Base-by-base conservation (phyloP, 2,113 vertebrate species). In the Hipposideros armiger region DNA sequence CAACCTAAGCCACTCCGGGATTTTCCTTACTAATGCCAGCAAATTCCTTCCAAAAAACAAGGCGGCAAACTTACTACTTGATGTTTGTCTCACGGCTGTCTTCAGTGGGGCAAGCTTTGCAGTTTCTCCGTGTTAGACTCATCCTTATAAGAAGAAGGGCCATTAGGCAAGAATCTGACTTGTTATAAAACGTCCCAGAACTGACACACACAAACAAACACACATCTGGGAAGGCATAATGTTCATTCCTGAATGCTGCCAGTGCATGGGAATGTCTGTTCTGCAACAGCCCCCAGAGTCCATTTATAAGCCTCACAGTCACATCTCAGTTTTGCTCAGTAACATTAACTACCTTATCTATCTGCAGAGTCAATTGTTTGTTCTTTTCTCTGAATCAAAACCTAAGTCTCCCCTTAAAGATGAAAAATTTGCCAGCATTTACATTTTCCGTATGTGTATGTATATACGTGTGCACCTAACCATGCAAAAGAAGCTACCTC, bases 21-120 rank as follows among this genome's bases (percentile, higher is more conserved):
- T 95, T 87, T 92, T 95, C 70, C 76, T 94, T 92, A 66, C 69
- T 74, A 92, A 95, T 76, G 86, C 62, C 58, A 80, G 58, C 47
- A 94, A 93, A 91, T 93, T 94, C 66, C 30, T 94, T 95, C 54
- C n/a, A 66, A 83, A 95, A 87, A 52, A 36, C 78, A 94, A 45
- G 5, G 80, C 69, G 45, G 56, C 4, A 47, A 42, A 92, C 54
- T 20, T 77, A 52, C 22, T 83, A 60, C 40, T 67, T 78, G 47
- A 50, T n/a, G 11, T 74, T 73, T 64, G 26, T 45, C 78, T 94
- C 58, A 67, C 4, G 7, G 82, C 26, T 95, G 47, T 56, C 70
- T 89, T 92, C 15, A 45, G 52, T 15, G 36, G 52, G 62, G 32
- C 66, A 70, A 86, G 28, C 36, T 87, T 84, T 15, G 17, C 69